Conservation (phyloP, 2,113 vertebrate species). For the Xenus cinereus region DNA sequence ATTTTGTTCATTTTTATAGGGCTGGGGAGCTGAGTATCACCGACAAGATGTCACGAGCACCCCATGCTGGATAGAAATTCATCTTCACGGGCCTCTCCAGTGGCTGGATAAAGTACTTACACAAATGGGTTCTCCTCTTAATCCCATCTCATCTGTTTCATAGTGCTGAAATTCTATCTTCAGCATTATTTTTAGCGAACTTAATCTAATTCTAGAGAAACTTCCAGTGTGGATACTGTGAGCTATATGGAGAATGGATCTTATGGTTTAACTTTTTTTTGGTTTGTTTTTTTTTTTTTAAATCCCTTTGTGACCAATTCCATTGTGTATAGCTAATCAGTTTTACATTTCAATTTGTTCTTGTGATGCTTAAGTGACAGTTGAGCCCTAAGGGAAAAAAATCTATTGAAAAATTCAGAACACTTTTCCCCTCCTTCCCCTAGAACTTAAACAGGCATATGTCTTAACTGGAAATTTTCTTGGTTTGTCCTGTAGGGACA, state of each 20-base stretch:
- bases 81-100: constrained; percentile 95
- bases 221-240: constrained; percentile 77
- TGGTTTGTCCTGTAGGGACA: constrained; percentile 25
- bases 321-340: constrained; percentile 75
- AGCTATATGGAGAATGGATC: constrained; percentile 75
- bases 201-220: constrained; percentile 76
- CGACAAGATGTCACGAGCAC: constrained; percentile 97
- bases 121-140: constrained; percentile 97
- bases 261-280: constrained; percentile 50
- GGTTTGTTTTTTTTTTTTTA: background rate
- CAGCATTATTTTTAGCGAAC: constrained; percentile 67
- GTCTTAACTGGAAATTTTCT: constrained; percentile 61
- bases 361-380: constrained; percentile 61
- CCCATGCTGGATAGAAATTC: constrained; percentile 98
- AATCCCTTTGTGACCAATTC: constrained; percentile 78
- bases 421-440: constrained; percentile 23
- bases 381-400: constrained; percentile 54
- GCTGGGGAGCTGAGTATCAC: constrained; percentile 97
- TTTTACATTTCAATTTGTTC: constrained; percentile 72
- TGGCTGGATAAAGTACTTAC: constrained; percentile 99
- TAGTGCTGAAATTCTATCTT: constrained; percentile 80
- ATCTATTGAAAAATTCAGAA: constrained; percentile 59
- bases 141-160: constrained; percentile 97
- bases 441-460: constrained; percentile 66
- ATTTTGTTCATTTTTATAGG: constrained; percentile 73